Evolutionary conservation across 2,797 vertebrate species (phyloP), one percentile per base, ranked within the genome.

Genomic region (Thripadectes ignobilis): DNA sequence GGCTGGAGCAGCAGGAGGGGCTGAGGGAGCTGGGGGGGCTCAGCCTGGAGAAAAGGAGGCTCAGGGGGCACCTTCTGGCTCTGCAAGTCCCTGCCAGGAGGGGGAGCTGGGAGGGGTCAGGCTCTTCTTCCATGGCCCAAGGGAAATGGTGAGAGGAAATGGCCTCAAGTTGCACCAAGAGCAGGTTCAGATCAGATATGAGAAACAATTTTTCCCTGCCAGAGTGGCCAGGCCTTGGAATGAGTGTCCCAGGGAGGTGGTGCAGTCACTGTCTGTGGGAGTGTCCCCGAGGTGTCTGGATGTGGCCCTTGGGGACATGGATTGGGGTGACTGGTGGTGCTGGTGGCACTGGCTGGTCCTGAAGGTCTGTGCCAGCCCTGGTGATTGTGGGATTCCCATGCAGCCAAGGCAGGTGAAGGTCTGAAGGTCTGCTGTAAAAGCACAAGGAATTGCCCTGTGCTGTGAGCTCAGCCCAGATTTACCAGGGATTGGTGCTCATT

Each of bases 171-270:
- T 3, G 55, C 4, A 9, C 3, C 83, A 62, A 24, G 7, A 15
- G 9, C 1, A 76, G 39, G 38, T 0, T 4, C 63, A 68, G 7
- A 0, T 0, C 2, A 1, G 14, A 51, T 1, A 57, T 8, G 38
- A 1, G 38, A 24, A 48, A 24, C 7, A 24, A 14, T 8, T 39
- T 30, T 30, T 17, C 26, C 52, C 36, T 66, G 0, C 0, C 8
- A 36, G 23, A 38, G 46, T 5, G 62, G 6, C 10, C 12, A 67
- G 72, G 82, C 14, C 2, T 9, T 68, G 39, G 55, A 1, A 13
- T 13, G 22, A 36, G 49, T 10, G 63, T 51, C 32, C 49, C 58
- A 57, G 66, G 58, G 49, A 57, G 66, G 22, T 41, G 39, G 24
- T 48, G 51, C 3, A 43, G 84, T 63, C 24, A 0, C 73, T 61